Evolutionary conservation across 2,888 invertebrate genomes (phyloP).

Genomic region (Morinoia aosen): DNA sequence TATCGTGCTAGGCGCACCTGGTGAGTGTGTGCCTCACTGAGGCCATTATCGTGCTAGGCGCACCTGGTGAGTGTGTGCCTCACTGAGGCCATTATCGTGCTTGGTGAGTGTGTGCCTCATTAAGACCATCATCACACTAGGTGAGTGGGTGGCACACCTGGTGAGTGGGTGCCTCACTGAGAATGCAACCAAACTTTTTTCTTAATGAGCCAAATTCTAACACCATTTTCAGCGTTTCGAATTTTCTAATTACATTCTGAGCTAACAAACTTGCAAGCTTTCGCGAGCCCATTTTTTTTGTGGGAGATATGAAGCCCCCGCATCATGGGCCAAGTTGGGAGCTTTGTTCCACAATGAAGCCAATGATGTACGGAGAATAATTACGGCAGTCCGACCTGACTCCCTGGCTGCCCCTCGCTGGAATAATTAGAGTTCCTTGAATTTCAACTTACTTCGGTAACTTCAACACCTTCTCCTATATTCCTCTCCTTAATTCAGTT

Average conservation of each 20-base stretch:
- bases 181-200: no score
- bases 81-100: neutral
- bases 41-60: neutral
- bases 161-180: no score
- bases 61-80: neutral
- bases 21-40: neutral
- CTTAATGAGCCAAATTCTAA: no score
- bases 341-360: neutral
- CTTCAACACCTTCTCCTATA: neutral
- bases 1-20: neutral
- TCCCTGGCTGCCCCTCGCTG: neutral
- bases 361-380: neutral
- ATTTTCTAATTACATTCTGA: no score
- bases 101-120: no score
- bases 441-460: neutral
- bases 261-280: no score
- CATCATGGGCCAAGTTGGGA: neutral
- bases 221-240: no score
- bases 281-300: no score
- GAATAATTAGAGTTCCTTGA: neutral
- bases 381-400: neutral
- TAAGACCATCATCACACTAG: no score
- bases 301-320: neutral
- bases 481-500: neutral
- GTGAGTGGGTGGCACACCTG: no score